phyloP scores from a whole-genome alignment of 2,797 vertebrate genomes.

The Tolypeutes matacus region DNA sequence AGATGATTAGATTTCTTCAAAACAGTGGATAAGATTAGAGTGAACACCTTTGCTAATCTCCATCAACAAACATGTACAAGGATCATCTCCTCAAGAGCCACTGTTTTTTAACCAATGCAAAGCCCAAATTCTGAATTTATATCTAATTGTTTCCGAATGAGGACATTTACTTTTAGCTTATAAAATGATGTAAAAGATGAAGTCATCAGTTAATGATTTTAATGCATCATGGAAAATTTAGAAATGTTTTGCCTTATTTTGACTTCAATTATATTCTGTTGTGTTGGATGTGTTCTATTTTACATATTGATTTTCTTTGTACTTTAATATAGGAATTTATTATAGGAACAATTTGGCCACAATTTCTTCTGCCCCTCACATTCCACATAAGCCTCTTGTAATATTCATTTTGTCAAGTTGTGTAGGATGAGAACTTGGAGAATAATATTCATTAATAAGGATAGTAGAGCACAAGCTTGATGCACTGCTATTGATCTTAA shows the following conservation, averaged over 20 bases:
- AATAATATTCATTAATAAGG: too few species aligned
- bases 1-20: neutral
- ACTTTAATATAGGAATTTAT: neutral
- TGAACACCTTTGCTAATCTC: neutral
- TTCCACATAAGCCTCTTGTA: neutral
- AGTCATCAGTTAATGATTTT: neutral
- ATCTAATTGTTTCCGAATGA: neutral
- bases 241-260: neutral
- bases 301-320: neutral
- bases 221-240: neutral
- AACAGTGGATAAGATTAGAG: neutral
- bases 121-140: neutral
- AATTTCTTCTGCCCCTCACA: neutral
- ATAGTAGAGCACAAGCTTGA: too few species aligned
- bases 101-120: neutral
- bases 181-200: neutral
- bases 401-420: too few species aligned
- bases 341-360: neutral
- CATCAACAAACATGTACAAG: neutral
- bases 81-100: neutral
- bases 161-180: neutral
- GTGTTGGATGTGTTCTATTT: neutral
- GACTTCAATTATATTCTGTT: neutral
- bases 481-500: too few species aligned
- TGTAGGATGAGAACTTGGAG: too few species aligned